These are phyloP conservation scores for Myotis daubentonii DNA, from an alignment of 2,797 vertebrate species.

Conservation along the genomic window DNA sequence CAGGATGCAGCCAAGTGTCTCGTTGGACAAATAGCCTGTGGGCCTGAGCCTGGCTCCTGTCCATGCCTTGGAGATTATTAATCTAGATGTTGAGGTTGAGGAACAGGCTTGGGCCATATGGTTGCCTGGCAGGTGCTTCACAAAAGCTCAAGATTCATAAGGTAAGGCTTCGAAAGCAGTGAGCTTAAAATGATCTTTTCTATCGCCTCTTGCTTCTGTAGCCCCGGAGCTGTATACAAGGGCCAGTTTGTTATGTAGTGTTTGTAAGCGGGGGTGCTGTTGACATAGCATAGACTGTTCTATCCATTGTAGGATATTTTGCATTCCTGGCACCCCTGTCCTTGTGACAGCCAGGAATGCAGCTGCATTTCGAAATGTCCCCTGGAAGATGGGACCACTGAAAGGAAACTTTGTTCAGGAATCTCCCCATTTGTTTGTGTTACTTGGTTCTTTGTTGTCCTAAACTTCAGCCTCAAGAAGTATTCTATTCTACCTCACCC, in stretches of 20 bases:
- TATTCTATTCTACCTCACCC: background rate
- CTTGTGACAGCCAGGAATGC: background rate
- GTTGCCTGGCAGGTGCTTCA: conserved; percentile 59
- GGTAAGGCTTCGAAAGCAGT: conserved; percentile 21
- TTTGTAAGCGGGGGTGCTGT: background rate
- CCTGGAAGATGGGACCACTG: background rate
- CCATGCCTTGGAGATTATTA: conserved; percentile 45
- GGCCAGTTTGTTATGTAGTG: background rate
- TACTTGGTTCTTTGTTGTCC: background rate
- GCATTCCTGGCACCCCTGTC: background rate
- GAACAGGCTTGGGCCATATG: conserved; percentile 54
- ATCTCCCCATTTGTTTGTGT: background rate
- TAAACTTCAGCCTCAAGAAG: conserved; percentile 3
- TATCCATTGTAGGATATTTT: background rate
- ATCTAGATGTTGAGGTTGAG: conserved; percentile 53
- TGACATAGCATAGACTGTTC: background rate
- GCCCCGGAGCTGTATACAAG: background rate
- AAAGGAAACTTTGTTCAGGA: background rate
- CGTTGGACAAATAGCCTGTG: conserved; percentile 68
- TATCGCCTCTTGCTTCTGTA: background rate
- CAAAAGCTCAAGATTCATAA: conserved; percentile 1
- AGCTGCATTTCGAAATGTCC: background rate
- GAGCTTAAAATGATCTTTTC: background rate
- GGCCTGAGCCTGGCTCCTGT: conserved; percentile 30
- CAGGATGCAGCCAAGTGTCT: conserved; percentile 46